Evolutionary conservation across 2,113 vertebrate species (phyloP).

Genomic region (Dolichallabes microphthalmus): DNA sequence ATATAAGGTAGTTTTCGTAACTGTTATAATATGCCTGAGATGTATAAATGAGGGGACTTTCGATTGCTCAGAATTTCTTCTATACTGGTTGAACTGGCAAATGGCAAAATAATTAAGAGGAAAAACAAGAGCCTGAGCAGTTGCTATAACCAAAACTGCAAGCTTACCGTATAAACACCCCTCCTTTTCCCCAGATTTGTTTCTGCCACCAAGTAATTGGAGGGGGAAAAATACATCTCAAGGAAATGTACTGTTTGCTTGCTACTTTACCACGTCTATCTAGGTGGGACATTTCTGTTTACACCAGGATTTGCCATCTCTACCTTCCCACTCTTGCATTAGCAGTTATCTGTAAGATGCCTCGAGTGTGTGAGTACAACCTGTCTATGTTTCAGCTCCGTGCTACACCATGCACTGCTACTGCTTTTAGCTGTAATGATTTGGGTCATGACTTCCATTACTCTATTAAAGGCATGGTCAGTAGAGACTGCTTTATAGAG

Average conservation of each 20-base stretch:
- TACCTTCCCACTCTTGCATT: constrained; percentile 36
- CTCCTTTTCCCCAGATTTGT: background rate
- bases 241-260: constrained; percentile 20
- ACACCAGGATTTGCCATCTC: constrained; percentile 39
- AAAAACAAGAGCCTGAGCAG: too few species aligned
- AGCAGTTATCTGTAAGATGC: constrained; percentile 46
- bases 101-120: background rate
- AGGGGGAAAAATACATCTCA: background rate
- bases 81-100: background rate
- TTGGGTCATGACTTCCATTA: background rate
- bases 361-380: constrained; percentile 36
- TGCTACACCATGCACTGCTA: background rate
- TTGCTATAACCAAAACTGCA: background rate
- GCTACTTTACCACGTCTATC: constrained; percentile 20
- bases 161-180: background rate
- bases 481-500: constrained; percentile 5
- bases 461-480: background rate
- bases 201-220: background rate
- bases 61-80: too few species aligned
- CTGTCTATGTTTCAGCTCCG: constrained; percentile 13
- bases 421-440: background rate
- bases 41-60: too few species aligned
- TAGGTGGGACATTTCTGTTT: constrained; percentile 42
- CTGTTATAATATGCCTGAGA: too few species aligned
- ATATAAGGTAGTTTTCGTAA: background rate